Evolutionary conservation across 2,888 invertebrate species (phyloP).

Genomic region (Cephus spinipes): DNA sequence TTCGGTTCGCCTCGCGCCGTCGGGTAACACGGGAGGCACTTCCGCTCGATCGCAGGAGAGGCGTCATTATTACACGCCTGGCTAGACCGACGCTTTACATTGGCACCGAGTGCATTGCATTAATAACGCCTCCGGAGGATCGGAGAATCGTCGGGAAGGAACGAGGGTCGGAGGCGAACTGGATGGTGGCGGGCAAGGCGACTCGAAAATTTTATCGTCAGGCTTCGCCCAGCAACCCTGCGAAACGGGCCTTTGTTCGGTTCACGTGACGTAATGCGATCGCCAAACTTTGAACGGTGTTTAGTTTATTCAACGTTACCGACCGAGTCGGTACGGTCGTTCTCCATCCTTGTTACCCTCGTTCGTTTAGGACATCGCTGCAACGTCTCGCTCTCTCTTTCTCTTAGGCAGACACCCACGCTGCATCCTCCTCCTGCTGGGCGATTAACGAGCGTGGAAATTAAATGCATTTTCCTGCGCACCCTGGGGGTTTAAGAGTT

Average conservation of each 20-base stretch:
- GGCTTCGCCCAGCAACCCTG: not conserved
- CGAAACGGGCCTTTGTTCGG: not conserved
- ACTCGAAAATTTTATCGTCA: not conserved
- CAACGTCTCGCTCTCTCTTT: not conserved
- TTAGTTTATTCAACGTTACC: not conserved
- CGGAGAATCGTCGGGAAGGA: not conserved
- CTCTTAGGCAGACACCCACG: not conserved
- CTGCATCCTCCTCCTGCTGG: not conserved
- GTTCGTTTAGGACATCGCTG: no score
- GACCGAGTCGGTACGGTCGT: not conserved
- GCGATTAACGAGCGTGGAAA: not conserved
- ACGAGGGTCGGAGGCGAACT: not conserved
- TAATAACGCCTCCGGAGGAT: not conserved
- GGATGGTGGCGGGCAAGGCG: not conserved
- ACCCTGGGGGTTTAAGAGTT: not conserved
- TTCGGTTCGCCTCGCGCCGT: not conserved
- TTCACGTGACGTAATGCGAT: not conserved
- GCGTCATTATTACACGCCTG: conserved; percentile 23
- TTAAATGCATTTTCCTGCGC: not conserved
- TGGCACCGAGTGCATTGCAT: not conserved
- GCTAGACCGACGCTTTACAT: conserved; percentile 1
- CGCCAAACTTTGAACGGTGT: not conserved
- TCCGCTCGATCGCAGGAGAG: conserved; percentile 18
- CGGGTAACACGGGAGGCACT: conserved; percentile 10
- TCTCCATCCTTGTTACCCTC: not conserved